Percentiles rank a stretch among this genome's conserved stretches.
Evolutionary conservation across 2,888 invertebrate genomes (phyloP).

Genomic region (Entomobrya proxima): DNA sequence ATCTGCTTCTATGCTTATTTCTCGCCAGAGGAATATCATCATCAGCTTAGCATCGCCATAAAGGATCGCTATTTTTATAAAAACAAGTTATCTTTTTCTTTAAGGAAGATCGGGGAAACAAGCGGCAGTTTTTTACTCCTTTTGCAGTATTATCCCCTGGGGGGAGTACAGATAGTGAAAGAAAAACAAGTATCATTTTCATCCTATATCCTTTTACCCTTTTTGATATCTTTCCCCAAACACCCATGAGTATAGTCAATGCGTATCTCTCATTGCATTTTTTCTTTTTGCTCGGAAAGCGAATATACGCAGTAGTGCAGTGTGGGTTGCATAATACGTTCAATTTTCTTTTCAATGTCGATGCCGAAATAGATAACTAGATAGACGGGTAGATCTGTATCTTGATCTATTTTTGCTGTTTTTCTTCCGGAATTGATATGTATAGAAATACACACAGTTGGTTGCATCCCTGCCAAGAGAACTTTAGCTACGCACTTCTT

Average conservation of each 20-base stretch:
- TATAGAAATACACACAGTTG: not conserved
- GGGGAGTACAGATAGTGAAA: conserved; percentile 7
- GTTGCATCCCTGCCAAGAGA: not conserved
- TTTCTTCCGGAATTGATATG: conserved; percentile 2
- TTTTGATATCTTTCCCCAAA: not conserved
- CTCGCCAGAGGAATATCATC: no score
- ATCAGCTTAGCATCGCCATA: not conserved
- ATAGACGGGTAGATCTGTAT: not conserved
- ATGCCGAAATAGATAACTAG: conserved; percentile 10
- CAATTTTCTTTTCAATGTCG: conserved; percentile 23
- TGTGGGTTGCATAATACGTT: not conserved
- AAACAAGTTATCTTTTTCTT: conserved; percentile 15
- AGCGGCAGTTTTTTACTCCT: conserved; percentile 32
- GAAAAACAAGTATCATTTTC: conserved; percentile 30
- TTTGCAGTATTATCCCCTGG: conserved; percentile 54
- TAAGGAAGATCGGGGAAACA: not conserved
- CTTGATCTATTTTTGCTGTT: not conserved
- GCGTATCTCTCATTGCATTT: not conserved
- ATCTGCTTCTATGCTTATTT: not conserved
- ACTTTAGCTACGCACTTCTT: not conserved
- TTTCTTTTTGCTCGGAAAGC: not conserved
- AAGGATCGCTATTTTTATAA: not conserved
- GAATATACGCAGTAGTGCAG: not conserved
- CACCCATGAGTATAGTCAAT: not conserved
- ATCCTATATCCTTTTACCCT: not conserved